phyloP scores from a whole-genome alignment of 2,888 invertebrate genomes.

The Mactromeris polynyma region DNA sequence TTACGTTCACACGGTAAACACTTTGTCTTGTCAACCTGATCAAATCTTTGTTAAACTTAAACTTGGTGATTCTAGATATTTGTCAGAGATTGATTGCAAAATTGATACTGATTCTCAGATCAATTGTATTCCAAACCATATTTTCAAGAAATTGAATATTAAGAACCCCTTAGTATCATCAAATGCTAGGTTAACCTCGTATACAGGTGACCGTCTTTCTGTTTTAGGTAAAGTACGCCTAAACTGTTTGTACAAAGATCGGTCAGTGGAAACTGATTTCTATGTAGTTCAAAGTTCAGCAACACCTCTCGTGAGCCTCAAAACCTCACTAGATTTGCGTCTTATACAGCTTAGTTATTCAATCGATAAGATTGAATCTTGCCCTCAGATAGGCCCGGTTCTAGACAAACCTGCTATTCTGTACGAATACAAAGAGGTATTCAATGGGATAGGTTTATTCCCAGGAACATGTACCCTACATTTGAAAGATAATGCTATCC shows the following conservation, averaged over 20 bases:
- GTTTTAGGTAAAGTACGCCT: background rate
- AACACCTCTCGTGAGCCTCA: background rate
- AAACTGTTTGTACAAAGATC: background rate
- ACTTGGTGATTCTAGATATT: background rate
- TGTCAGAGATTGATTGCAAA: no score
- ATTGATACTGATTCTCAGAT: no score
- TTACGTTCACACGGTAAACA: background rate
- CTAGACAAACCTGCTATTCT: background rate
- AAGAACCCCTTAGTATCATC: no score
- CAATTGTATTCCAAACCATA: no score
- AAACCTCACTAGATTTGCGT: background rate
- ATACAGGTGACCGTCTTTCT: background rate
- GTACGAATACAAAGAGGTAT: conserved; percentile 41
- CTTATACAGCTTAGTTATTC: background rate
- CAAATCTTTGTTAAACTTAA: background rate
- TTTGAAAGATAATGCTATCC: conserved; percentile 49
- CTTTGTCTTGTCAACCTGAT: background rate
- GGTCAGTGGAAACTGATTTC: background rate
- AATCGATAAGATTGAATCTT: background rate
- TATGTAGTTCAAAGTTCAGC: background rate
- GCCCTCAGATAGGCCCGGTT: background rate
- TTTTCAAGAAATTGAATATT: no score
- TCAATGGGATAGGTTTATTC: conserved; percentile 59
- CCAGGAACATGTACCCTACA: conserved; percentile 48
- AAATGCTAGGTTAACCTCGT: no score